phyloP scores from a whole-genome alignment of 2,888 invertebrate genomes.

The Zelleria hepariella region DNA sequence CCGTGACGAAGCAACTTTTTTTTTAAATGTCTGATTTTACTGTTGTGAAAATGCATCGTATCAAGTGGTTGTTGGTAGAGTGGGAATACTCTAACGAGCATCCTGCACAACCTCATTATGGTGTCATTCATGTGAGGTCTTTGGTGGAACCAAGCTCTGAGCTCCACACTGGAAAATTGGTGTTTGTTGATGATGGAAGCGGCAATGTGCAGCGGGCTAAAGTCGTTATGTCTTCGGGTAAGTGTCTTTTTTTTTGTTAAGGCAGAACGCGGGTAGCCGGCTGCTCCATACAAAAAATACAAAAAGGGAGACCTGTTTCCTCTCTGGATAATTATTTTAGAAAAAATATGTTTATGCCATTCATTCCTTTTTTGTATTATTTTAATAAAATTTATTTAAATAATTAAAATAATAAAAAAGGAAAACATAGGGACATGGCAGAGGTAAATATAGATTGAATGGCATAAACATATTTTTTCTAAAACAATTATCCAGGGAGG shows the following conservation, averaged over 20 bases:
- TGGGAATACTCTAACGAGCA: conserved; percentile 20
- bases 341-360: no score
- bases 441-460: no score
- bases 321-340: no score
- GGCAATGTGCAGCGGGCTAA: conserved; percentile 12
- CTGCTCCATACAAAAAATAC: no score
- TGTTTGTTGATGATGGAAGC: conserved; percentile 10
- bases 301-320: no score
- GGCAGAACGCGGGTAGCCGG: no score
- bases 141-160: conserved; percentile 7
- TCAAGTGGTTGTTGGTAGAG: conserved; percentile 45
- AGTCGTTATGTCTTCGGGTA: conserved; percentile 17
- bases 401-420: no score
- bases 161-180: conserved; percentile 15
- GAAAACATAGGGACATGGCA: no score
- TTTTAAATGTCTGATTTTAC: neutral
- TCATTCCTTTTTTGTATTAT: neutral
- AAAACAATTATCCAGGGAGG: no score
- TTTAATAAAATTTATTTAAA: neutral
- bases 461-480: no score
- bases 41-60: conserved; percentile 27
- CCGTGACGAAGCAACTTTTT: neutral
- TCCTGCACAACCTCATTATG: neutral
- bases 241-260: neutral
- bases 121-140: conserved; percentile 1